Conservation (phyloP, 1,140 invertebrate species). For the Solenopsis invicta region DNA sequence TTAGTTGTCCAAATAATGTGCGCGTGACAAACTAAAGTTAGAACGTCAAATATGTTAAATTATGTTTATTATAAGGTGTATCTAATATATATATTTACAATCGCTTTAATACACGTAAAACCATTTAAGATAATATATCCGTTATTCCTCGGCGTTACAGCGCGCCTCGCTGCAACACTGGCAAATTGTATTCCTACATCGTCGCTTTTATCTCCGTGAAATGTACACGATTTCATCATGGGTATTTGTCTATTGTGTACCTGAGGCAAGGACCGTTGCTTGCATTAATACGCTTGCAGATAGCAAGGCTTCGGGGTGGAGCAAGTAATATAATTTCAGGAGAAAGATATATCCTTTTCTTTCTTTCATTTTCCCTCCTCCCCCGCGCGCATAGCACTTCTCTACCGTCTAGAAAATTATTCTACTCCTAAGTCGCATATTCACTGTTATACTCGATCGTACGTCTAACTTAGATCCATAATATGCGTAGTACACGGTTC, state of each 20-base stretch:
- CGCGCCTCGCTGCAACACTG: conserved; percentile 69
- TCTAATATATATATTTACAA: conserved; percentile 83
- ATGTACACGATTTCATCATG: conserved; percentile 50
- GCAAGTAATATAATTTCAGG: conserved; percentile 17
- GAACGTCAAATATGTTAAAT: conserved; percentile 76
- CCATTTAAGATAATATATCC: conserved; percentile 75
- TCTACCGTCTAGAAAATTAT: conserved; percentile 74
- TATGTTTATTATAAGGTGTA: conserved; percentile 82
- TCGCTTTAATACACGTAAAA: conserved; percentile 81
- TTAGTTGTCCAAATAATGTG: background rate
- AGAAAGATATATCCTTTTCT: conserved; percentile 12
- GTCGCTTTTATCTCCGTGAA: conserved; percentile 50
- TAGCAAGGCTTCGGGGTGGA: conserved; percentile 65
- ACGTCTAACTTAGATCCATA: conserved; percentile 74
- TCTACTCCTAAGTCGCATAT: conserved; percentile 77
- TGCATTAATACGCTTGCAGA: conserved; percentile 64
- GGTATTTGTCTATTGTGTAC: conserved; percentile 66
- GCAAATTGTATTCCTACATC: conserved; percentile 72
- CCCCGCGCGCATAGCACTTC: conserved; percentile 58
- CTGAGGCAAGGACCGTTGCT: conserved; percentile 68
- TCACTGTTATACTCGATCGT: conserved; percentile 76
- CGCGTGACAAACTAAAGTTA: conserved; percentile 14
- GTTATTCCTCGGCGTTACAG: conserved; percentile 68
- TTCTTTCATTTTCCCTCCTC: background rate
- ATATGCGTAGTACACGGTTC: conserved; percentile 75